Base-by-base conservation (phyloP, 1,140 invertebrate genomes). In the Drosophila quadrilineata region DNA sequence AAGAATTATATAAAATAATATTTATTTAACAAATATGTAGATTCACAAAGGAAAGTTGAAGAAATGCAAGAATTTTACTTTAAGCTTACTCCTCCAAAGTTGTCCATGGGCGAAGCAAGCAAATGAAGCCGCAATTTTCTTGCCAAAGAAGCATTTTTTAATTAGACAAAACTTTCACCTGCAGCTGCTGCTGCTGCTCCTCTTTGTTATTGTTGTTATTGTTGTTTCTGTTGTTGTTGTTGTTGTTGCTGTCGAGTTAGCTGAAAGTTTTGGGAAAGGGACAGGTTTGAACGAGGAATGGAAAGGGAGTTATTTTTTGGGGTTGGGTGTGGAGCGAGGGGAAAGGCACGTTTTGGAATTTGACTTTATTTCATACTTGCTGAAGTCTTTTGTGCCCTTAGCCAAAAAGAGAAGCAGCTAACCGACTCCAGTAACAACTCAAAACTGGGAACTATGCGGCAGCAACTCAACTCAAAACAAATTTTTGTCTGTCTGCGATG, bases 131-230 rank as follows among this genome's bases (percentile, higher is more conserved):
- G 52, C 69, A 69, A 60, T 68, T 50, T 63, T 71, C 46, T 62
- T 71, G 68, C 40, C 52, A 72, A 64, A 70, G 53, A 70, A 70
- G 66, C 53, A 65, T 65, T 72, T 72, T 72, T 70, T 72, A 70
- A 70, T 72, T 72, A 72, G 67, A 58, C 35, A 48, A 70, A 65
- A 72, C 60, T 72, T 72, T 72, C 66, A 70, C 70, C 70, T 72
- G 70, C 66, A 70, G 66, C 66, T 72, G 69, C 65, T 71, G 64
- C 46, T 71, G 57, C 33, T 57, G 67, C 19, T 16, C n/a, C n/a
- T n/a, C n/a, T n/a, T n/a, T n/a, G n/a, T n/a, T n/a, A n/a, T n/a
- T n/a, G n/a, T n/a, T n/a, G n/a, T n/a, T n/a, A n/a, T n/a, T n/a
- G n/a, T n/a, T n/a, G n/a, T n/a, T n/a, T n/a, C n/a, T n/a, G n/a